Conservation (phyloP, 1,140 invertebrate genomes). For the Lepidostoma basale region DNA sequence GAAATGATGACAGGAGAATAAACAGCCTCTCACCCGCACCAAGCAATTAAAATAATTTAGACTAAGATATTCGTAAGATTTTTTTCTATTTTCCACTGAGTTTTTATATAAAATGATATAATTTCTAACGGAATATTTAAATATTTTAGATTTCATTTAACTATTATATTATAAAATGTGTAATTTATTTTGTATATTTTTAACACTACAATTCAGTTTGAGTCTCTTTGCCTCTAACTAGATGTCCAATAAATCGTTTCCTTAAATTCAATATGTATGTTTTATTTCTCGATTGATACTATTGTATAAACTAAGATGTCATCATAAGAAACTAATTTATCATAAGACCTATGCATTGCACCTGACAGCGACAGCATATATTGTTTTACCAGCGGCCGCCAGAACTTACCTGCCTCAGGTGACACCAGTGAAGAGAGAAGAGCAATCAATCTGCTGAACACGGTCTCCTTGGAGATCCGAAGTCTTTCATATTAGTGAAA, state of each 20-base stretch:
- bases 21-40: constrained; percentile 46
- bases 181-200: not conserved
- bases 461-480: too few relatives aligned
- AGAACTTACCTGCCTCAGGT: too few relatives aligned
- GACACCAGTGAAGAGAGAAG: too few relatives aligned
- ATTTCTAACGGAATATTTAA: not conserved
- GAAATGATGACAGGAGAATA: constrained; percentile 96
- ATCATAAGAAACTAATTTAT: too few relatives aligned
- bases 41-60: constrained; percentile 25
- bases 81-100: constrained; percentile 38
- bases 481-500: too few relatives aligned
- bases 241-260: constrained; percentile 7
- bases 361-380: too few relatives aligned
- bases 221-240: not conserved
- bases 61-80: constrained; percentile 40
- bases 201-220: not conserved
- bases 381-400: too few relatives aligned
- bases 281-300: not conserved
- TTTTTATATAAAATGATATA: constrained; percentile 27
- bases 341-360: too few relatives aligned
- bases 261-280: not conserved
- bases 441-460: too few relatives aligned
- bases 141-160: not conserved
- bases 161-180: not conserved
- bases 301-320: too few relatives aligned